Evolutionary conservation across 2,888 invertebrate genomes (phyloP).

Genomic region (Eilema caniola): DNA sequence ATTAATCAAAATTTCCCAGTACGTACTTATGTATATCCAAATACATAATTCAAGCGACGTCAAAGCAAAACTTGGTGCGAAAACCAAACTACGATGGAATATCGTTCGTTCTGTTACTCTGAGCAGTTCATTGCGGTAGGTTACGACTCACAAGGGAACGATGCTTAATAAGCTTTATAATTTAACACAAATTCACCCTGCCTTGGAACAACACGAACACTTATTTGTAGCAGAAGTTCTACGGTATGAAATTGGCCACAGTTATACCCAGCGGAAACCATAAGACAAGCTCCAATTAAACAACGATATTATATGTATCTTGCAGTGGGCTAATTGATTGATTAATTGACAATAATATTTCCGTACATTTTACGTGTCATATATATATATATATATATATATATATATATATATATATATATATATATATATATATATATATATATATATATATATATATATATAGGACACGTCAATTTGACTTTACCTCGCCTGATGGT

Average conservation of each 20-base stretch:
- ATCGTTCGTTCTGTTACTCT: constrained; percentile 32
- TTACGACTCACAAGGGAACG: constrained; percentile 80
- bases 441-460: too few relatives aligned
- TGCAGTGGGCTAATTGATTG: too few relatives aligned
- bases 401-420: too few relatives aligned
- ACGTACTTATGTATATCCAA: constrained; percentile 47
- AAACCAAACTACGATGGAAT: constrained; percentile 37
- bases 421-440: too few relatives aligned
- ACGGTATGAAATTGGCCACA: constrained; percentile 61
- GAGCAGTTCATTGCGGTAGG: constrained; percentile 74
- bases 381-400: too few relatives aligned
- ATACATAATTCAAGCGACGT: constrained; percentile 64
- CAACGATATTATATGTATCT: too few relatives aligned
- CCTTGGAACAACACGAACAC: constrained; percentile 64
- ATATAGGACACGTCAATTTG: too few relatives aligned
- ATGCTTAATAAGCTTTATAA: constrained; percentile 84
- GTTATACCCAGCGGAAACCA: constrained; percentile 13
- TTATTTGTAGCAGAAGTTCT: constrained; percentile 69
- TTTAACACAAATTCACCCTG: constrained; percentile 75
- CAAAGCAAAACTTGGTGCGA: constrained; percentile 59
- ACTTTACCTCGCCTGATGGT: too few relatives aligned
- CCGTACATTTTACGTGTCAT: too few relatives aligned
- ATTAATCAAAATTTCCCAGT: constrained; percentile 63
- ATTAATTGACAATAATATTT: too few relatives aligned
- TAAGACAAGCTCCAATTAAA: neutral